Evolutionary conservation across 2,888 invertebrate genomes (phyloP).

Genomic region (Formica aserva): DNA sequence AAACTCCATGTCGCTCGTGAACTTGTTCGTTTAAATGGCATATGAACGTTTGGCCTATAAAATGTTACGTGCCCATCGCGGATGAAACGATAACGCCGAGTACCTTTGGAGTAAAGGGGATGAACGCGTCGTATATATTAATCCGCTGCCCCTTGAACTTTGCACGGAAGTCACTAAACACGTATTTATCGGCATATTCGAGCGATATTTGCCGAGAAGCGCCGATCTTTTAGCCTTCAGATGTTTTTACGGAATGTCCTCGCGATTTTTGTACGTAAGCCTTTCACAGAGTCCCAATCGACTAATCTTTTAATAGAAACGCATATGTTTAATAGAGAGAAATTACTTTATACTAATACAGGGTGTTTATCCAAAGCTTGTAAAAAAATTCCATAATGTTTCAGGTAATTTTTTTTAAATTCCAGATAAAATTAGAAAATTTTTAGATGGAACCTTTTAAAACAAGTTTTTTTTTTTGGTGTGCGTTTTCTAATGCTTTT

Average conservation of each 20-base stretch:
- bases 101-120: conserved; percentile 59
- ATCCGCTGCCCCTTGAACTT: conserved; percentile 76
- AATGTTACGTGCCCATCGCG: conserved; percentile 46
- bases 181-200: conserved; percentile 60
- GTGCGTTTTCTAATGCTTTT: too few species aligned
- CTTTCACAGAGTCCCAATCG: not conserved
- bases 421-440: too few species aligned
- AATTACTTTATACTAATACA: not conserved
- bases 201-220: conserved; percentile 17
- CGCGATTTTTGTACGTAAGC: not conserved
- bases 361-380: too few species aligned
- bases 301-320: not conserved
- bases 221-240: not conserved
- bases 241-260: not conserved
- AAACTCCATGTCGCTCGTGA: conserved; percentile 31
- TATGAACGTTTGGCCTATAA: conserved; percentile 51
- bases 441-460: too few species aligned
- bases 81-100: conserved; percentile 59
- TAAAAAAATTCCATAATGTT: too few species aligned
- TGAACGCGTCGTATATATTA: conserved; percentile 69
- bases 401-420: too few species aligned
- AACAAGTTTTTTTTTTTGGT: too few species aligned
- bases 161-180: conserved; percentile 66
- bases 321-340: not conserved
- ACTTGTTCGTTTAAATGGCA: conserved; percentile 32